phyloP scores from a whole-genome alignment of 2,888 invertebrate genomes.

The Corbicula japonica region DNA sequence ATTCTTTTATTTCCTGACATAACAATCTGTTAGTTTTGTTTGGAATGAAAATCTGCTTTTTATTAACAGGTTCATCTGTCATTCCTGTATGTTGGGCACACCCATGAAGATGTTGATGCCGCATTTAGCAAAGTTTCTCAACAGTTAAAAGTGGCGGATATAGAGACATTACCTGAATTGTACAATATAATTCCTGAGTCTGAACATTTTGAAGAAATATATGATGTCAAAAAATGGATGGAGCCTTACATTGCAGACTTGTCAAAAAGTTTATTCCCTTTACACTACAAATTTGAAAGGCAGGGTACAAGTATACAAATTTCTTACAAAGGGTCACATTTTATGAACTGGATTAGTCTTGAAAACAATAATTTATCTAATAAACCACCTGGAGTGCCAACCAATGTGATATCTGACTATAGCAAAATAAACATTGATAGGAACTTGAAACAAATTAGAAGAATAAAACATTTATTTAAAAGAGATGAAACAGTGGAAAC shows the following conservation, averaged over 20 bases:
- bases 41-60: not conserved
- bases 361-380: not conserved
- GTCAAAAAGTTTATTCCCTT: not conserved
- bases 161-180: not conserved
- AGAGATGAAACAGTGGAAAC: not conserved
- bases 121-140: not conserved
- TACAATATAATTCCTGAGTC: not conserved
- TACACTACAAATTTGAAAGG: not conserved
- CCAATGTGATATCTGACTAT: not conserved
- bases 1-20: no score
- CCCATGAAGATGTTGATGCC: constrained; percentile 3
- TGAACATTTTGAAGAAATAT: not conserved
- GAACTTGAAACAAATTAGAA: not conserved
- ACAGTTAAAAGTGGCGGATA: not conserved
- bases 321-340: not conserved
- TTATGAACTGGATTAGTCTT: not conserved
- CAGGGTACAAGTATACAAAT: not conserved
- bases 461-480: not conserved
- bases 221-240: not conserved
- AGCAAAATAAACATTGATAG: not conserved
- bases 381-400: not conserved
- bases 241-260: not conserved
- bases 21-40: no score
- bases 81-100: constrained; percentile 7
- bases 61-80: not conserved